phyloP scores from a whole-genome alignment of 2,797 vertebrate species.

The Malacoraja senta region DNA sequence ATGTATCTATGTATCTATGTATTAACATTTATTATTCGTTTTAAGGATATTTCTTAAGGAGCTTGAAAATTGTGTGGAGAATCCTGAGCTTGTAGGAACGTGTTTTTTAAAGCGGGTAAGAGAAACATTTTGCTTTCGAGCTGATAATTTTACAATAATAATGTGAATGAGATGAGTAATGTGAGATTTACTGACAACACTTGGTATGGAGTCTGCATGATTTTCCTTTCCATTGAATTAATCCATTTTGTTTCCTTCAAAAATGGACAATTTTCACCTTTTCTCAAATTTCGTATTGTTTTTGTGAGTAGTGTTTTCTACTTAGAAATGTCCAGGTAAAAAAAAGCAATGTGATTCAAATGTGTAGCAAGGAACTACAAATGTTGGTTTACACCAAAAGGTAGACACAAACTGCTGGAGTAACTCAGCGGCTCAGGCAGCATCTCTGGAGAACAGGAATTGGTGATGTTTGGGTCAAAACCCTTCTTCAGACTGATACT shows the following conservation, averaged over 20 bases:
- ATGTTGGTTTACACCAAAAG: no score
- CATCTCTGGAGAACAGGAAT: no score
- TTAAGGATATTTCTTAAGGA: conserved; percentile 83
- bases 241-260: not conserved
- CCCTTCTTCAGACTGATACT: no score
- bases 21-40: conserved; percentile 32
- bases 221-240: no score
- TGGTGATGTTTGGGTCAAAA: no score
- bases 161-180: not conserved
- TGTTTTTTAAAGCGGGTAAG: conserved; percentile 91
- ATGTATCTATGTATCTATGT: no score
- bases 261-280: not conserved
- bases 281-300: not conserved
- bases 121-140: conserved; percentile 37
- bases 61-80: conserved; percentile 80
- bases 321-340: not conserved
- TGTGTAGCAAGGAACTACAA: no score
- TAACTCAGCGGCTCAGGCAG: no score
- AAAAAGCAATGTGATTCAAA: not conserved
- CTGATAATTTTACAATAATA: not conserved
- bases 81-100: conserved; percentile 78
- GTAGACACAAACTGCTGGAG: no score
- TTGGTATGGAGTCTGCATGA: not conserved
- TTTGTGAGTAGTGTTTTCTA: not conserved
- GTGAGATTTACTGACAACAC: no score